Percentiles rank a stretch among this genome's conserved stretches.
These are phyloP conservation scores for Exephanes ischioxanthus DNA, from an alignment of 2,888 invertebrate species.

Conservation along the genomic window DNA sequence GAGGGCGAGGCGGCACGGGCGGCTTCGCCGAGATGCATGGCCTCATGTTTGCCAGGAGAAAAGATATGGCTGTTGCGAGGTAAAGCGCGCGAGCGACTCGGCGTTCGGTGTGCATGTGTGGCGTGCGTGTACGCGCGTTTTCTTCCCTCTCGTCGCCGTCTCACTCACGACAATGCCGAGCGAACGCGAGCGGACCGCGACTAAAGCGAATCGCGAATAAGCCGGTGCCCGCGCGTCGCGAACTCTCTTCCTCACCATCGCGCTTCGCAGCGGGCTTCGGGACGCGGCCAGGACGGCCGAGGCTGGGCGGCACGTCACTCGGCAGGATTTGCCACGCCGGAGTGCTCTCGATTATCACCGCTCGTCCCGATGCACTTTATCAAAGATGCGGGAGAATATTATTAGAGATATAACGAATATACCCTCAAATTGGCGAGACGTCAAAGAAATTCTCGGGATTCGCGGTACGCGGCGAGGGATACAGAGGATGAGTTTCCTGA, in stretches of 20 bases:
- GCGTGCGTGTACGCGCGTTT: slow-evolving; percentile 9
- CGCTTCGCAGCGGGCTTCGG: slow-evolving; percentile 22
- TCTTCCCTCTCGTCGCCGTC: slow-evolving; percentile 22
- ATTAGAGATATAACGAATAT: slow-evolving; percentile 61
- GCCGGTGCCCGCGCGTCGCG: slow-evolving; percentile 4
- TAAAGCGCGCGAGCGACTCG: slow-evolving; percentile 70
- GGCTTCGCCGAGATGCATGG: slow-evolving; percentile 75
- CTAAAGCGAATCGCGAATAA: slow-evolving; percentile 61
- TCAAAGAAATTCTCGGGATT: background rate
- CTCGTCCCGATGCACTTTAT: slow-evolving; percentile 65
- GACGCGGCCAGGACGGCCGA: slow-evolving; percentile 53
- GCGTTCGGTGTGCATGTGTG: slow-evolving; percentile 57
- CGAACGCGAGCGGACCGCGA: slow-evolving; percentile 31
- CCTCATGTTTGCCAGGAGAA: slow-evolving; percentile 78
- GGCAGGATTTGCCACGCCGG: slow-evolving; percentile 53
- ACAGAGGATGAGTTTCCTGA: background rate
- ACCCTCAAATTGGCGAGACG: slow-evolving; percentile 22
- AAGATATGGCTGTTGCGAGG: slow-evolving; percentile 79
- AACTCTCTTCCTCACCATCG: slow-evolving; percentile 23
- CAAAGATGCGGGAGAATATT: slow-evolving; percentile 64
- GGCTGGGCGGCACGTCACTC: slow-evolving; percentile 56
- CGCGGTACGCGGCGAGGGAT: background rate
- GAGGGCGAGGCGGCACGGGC: slow-evolving; percentile 55
- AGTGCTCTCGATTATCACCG: slow-evolving; percentile 65
- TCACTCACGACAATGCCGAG: slow-evolving; percentile 31